Evolutionary conservation across 2,113 vertebrate genomes (phyloP), one percentile per base, ranked within the genome.

Genomic region (Archilochus colubris): DNA sequence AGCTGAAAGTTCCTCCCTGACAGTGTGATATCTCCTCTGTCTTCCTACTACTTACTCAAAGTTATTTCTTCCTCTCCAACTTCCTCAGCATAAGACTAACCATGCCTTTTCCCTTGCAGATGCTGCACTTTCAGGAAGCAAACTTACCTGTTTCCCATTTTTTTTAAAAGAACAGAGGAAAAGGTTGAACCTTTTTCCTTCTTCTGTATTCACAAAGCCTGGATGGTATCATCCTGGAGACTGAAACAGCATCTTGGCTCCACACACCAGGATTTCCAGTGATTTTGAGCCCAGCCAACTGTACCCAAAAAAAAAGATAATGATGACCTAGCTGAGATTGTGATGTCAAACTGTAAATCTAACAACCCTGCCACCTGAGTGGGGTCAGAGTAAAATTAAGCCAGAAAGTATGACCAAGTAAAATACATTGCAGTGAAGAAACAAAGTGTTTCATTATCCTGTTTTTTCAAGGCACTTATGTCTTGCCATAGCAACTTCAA

Each of bases 391-490:
- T 6, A 80, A 82, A 53, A 91, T 51, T 55, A 73, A 68, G 63
- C 61, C 33, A 43, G 40, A 46, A 40, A 73, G 12, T 17, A 14
- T 75, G 59, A 70, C 43, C 40, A 20, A 46, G 22, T 14, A 54
- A 63, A 79, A 58, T 51, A 11, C 7, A n/a, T 24, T 63, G 10
- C 20, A 70, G 20, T 27, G 62, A 89, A 63, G 8, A 85, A 55
- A 58, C 72, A 66, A 75, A 89, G 7, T 43, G 30, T 77, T 70
- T 72, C 73, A 28, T 48, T 20, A 81, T 53, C 25, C 43, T 70
- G 63, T 59, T 80, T 91, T 91, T 89, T 5, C 33, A 86, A 82
- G 51, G 14, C 50, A 51, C 69, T 87, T 88, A 12, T 86, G 15
- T 82, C 51, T 78, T 73, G 18, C 57, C 67, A 25, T 33, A 70